phyloP scores from a whole-genome alignment of 2,888 invertebrate species.

The Sminthurinus aureus region DNA sequence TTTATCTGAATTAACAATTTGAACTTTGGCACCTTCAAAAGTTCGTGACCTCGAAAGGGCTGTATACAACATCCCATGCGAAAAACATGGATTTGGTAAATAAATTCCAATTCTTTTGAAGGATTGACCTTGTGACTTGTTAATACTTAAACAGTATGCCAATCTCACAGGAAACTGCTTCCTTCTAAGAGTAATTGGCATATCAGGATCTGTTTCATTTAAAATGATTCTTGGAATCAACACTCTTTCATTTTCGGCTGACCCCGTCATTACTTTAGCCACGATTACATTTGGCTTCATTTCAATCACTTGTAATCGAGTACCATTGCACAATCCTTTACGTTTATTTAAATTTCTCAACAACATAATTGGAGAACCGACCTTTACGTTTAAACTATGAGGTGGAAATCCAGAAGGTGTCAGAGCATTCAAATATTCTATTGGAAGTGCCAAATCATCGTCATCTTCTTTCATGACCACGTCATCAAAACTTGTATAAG shows the following conservation, averaged over 20 bases:
- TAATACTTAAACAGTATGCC: slow-evolving; percentile 60
- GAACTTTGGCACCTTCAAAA: slow-evolving; percentile 31
- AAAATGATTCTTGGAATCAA: slow-evolving; percentile 59
- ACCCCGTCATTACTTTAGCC: slow-evolving; percentile 42
- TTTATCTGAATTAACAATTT: neutral
- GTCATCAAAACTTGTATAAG: neutral
- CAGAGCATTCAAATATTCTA: neutral
- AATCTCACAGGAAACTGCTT: slow-evolving; percentile 60
- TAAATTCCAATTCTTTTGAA: slow-evolving; percentile 55
- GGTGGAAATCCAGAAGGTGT: slow-evolving; percentile 15
- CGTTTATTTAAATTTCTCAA: slow-evolving; percentile 51
- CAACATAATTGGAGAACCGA: slow-evolving; percentile 53
- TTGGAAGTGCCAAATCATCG: neutral
- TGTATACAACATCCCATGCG: slow-evolving; percentile 44
- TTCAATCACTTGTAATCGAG: slow-evolving; percentile 46
- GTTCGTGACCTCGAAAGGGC: slow-evolving; percentile 38
- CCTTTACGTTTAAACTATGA: slow-evolving; percentile 28
- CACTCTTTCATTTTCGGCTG: slow-evolving; percentile 45
- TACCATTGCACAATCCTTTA: slow-evolving; percentile 55
- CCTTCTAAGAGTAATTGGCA: slow-evolving; percentile 55
- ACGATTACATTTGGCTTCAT: slow-evolving; percentile 44
- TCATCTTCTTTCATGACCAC: neutral
- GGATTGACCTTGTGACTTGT: slow-evolving; percentile 61
- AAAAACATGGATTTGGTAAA: slow-evolving; percentile 44
- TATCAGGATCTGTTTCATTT: slow-evolving; percentile 39